Percentiles rank a stretch among this genome's conserved stretches.
These are phyloP conservation scores for Misgurnus anguillicaudatus DNA, from an alignment of 2,113 vertebrate species.

Conservation along the genomic window DNA sequence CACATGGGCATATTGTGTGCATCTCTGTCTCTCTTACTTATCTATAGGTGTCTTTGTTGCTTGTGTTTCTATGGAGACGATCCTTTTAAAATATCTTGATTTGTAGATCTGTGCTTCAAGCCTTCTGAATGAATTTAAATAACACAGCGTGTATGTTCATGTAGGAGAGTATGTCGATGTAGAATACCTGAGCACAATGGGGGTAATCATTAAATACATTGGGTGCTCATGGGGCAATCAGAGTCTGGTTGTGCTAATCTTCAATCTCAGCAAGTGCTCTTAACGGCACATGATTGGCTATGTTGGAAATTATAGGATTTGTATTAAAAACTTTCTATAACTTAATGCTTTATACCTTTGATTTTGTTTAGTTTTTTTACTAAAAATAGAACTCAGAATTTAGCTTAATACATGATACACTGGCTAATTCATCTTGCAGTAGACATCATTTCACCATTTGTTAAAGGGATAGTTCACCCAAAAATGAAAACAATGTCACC, in stretches of 20 bases:
- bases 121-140: neutral
- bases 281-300: constrained; percentile 47
- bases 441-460: no score
- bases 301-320: constrained; percentile 10
- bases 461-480: no score
- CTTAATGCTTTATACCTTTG: neutral
- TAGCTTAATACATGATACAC: no score
- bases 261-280: constrained; percentile 42
- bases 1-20: constrained; percentile 37
- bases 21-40: neutral
- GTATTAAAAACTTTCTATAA: neutral
- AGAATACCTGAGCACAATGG: constrained; percentile 22
- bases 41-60: neutral
- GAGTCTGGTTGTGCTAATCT: constrained; percentile 46
- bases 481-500: no score
- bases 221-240: constrained; percentile 44
- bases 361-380: neutral
- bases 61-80: constrained; percentile 6
- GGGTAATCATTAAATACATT: constrained; percentile 44
- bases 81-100: neutral
- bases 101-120: neutral
- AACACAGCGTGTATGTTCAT: neutral
- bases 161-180: neutral
- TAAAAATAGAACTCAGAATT: neutral
- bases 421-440: no score